Evolutionary conservation across 23 tunicate species (phyloP), one percentile per base, ranked within the genome.

Genomic region (Pegea sp.): DNA sequence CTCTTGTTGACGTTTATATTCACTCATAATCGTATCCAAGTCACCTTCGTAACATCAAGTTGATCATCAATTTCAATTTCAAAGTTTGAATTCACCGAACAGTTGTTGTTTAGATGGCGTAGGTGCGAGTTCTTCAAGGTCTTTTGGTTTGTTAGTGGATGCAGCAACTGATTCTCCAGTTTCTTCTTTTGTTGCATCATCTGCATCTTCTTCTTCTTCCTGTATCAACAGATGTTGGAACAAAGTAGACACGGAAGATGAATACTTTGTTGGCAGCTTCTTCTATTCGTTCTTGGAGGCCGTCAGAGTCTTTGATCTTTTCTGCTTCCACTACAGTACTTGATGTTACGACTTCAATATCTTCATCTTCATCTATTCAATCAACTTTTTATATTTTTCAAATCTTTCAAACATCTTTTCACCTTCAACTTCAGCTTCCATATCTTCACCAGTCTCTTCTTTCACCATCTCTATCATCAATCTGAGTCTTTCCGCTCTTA

Each of bases 91-190:
- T n/a, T n/a, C 43, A 79, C 92, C 92, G 34, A 79, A 68, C 4
- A 79, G 68, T 60, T 70, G 78, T 7, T 79, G 54, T 59, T 54
- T 48, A 30, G 77, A 57, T 7, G 92, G 92, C 3, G 68, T 32
- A 1, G 92, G 92, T 0, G 92, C 78, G 13, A 65, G 57, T 53
- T 79, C 92, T 26, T 70, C 78, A 50, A 65, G 51, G 3, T 66
- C 42, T 29, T 38, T 38, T 1, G 63, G 46, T 22, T 62, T 44
- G n/a, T n/a, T n/a, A n/a, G n/a, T n/a, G n/a, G n/a, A n/a, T n/a
- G n/a, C n/a, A n/a, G n/a, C n/a, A n/a, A n/a, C n/a, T n/a, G n/a
- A n/a, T n/a, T n/a, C n/a, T n/a, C n/a, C n/a, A n/a, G n/a, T n/a
- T n/a, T n/a, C n/a, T n/a, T n/a, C n/a, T n/a, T n/a, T n/a, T n/a